A percentile compares a stretch with the other conserved stretches of the same genome.
These are phyloP conservation scores for Corythornis madagascariensis DNA, from an alignment of 2,113 vertebrate species.

Conservation along the genomic window DNA sequence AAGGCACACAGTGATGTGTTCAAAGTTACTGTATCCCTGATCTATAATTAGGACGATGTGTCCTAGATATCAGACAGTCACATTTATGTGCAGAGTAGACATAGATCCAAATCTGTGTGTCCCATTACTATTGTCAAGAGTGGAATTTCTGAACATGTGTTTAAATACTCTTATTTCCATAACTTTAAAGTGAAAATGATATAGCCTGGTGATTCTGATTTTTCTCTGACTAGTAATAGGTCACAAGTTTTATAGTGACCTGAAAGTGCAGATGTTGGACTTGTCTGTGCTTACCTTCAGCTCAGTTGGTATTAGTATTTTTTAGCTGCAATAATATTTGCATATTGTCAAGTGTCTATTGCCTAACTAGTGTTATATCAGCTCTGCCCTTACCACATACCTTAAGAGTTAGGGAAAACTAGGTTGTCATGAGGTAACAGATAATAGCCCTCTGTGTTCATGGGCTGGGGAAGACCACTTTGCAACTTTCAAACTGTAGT, in stretches of 20 bases:
- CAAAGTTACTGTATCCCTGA: background rate
- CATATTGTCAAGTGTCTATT: background rate
- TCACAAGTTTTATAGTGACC: background rate
- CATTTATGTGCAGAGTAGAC: fast-evolving
- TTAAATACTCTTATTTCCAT: background rate
- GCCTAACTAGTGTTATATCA: background rate
- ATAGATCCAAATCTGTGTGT: background rate
- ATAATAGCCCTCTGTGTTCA: background rate
- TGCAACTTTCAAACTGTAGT: background rate
- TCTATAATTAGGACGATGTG: background rate
- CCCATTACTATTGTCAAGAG: background rate
- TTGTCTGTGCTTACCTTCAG: background rate
- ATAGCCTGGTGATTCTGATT: background rate
- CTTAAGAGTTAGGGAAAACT: background rate
- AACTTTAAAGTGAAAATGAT: background rate
- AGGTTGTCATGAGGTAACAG: too few relatives aligned
- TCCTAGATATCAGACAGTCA: background rate
- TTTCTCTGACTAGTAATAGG: background rate
- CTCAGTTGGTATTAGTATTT: background rate
- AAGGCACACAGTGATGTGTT: background rate
- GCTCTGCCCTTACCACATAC: background rate
- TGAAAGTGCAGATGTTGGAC: background rate
- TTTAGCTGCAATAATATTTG: background rate
- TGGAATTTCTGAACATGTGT: background rate
- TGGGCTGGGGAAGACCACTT: background rate